Percentiles rank a stretch among this genome's conserved stretches.
phyloP scores from a whole-genome alignment of 2,113 vertebrate species.

The Anhinga rufa region DNA sequence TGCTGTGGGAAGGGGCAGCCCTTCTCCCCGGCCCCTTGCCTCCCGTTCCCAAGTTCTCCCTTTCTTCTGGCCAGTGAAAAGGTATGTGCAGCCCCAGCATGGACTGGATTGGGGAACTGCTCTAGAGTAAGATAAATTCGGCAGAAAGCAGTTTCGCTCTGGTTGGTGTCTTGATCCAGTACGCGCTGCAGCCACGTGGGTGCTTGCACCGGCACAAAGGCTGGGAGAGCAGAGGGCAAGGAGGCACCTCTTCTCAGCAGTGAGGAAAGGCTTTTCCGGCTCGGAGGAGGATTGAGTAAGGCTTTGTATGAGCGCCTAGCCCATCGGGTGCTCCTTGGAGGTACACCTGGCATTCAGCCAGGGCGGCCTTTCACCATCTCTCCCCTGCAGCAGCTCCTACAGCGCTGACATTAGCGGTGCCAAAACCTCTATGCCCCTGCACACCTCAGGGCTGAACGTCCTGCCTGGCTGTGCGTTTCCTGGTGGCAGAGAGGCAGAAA shows the following conservation, averaged over 20 bases:
- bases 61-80: not conserved
- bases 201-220: not conserved
- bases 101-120: not conserved
- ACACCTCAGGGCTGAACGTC: not conserved
- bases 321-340: not conserved
- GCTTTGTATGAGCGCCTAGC: not conserved
- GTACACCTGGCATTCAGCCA: not conserved
- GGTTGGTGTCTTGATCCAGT: fast-evolving
- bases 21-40: not conserved
- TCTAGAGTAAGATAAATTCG: not conserved
- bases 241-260: not conserved
- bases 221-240: not conserved
- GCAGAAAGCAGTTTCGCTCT: not conserved
- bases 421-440: not conserved
- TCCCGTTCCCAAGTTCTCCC: fast-evolving
- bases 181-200: not conserved
- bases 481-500: not conserved
- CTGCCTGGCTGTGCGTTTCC: not conserved
- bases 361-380: not conserved
- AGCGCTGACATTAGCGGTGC: fast-evolving
- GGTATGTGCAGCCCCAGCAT: not conserved
- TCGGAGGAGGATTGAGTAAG: not conserved
- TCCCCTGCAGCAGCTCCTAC: not conserved
- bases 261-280: not conserved
- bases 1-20: not conserved